Conservation (phyloP, 2,113 vertebrate species). For the Malurus alboscapulatus region DNA sequence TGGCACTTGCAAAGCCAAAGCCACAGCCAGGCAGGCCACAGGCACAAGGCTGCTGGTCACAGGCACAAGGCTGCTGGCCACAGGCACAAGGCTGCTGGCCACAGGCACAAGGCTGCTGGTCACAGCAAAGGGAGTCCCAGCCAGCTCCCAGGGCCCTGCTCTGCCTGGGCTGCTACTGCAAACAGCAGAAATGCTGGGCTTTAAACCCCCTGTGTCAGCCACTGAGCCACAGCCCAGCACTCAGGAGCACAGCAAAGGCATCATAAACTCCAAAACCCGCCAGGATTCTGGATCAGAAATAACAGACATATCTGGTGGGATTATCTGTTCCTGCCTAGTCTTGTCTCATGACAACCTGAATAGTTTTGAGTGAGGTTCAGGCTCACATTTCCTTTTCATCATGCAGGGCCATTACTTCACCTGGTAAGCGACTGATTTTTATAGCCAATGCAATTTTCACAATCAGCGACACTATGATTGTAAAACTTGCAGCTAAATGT, state of each 20-base stretch:
- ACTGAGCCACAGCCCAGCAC: background rate
- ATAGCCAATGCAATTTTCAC: background rate
- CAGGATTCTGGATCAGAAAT: background rate
- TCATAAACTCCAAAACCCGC: background rate
- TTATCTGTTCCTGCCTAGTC: background rate
- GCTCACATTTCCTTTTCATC: background rate
- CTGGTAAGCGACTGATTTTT: background rate
- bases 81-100: background rate
- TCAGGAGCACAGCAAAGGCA: background rate
- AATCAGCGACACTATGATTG: background rate
- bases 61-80: background rate
- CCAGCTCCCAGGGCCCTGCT: rapidly evolving
- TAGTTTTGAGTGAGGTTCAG: background rate
- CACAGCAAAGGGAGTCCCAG: background rate
- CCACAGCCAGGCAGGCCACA: background rate
- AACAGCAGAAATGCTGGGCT: background rate
- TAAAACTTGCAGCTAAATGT: background rate
- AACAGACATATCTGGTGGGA: rapidly evolving
- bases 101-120: background rate
- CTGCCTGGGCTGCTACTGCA: background rate
- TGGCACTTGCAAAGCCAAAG: background rate
- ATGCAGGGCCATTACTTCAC: background rate
- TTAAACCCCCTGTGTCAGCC: background rate
- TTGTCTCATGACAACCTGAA: background rate
- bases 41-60: background rate